phyloP scores from a whole-genome alignment of 2,797 vertebrate species.

The Myoxocephalus aenaeus region DNA sequence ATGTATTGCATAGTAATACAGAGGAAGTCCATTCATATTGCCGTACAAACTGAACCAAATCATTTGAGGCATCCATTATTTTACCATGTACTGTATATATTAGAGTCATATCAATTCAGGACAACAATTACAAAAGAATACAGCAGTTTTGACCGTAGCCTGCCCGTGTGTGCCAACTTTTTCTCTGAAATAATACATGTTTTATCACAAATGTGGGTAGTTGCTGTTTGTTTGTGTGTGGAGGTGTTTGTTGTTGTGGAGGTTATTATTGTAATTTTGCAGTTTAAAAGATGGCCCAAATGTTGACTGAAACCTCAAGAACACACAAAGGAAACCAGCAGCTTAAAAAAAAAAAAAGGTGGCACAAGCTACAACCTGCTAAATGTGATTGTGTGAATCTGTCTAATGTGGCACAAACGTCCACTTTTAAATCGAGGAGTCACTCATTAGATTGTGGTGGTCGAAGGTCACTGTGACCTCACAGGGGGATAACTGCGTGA shows the following conservation, averaged over 20 bases:
- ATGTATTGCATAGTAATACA: background rate
- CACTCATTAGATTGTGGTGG: background rate
- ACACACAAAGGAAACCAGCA: background rate
- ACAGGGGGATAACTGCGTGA: too few relatives aligned
- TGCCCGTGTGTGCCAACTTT: background rate
- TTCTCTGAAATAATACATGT: background rate
- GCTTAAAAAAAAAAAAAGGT: background rate
- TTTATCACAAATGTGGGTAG: background rate
- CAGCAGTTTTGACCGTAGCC: background rate
- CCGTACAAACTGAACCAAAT: background rate
- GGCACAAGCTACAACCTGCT: background rate
- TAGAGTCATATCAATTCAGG: background rate
- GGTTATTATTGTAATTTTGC: background rate
- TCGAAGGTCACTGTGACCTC: too few relatives aligned
- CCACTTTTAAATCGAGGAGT: background rate
- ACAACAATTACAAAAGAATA: background rate
- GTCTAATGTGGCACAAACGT: background rate
- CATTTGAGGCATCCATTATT: background rate
- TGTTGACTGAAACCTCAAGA: background rate
- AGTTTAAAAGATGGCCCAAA: background rate
- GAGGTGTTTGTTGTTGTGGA: background rate
- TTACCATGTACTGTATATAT: background rate
- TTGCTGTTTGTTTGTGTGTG: background rate
- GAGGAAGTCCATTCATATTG: background rate
- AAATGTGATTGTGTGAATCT: background rate